phyloP scores from a whole-genome alignment of 1,140 invertebrate species.

The Parapsyche elsis region DNA sequence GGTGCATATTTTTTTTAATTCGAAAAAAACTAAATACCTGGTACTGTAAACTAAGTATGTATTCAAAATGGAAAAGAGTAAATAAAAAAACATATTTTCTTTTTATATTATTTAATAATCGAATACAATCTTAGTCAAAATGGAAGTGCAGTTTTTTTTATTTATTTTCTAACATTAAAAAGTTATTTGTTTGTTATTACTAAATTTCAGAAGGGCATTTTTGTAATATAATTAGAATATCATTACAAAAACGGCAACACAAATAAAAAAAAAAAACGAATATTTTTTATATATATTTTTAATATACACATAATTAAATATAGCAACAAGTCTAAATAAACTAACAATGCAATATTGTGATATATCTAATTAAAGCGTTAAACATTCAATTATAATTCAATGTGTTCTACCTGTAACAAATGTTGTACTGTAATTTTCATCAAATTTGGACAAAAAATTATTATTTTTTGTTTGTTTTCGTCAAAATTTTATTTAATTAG shows the following conservation, averaged over 20 bases:
- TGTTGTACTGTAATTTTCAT: background rate
- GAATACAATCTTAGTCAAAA: slow-evolving; percentile 49
- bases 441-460: background rate
- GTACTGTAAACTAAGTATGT: background rate
- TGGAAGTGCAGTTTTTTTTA: slow-evolving; percentile 50
- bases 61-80: slow-evolving; percentile 9
- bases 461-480: background rate
- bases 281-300: background rate
- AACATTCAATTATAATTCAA: slow-evolving; percentile 28
- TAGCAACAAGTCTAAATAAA: background rate
- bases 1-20: too few species aligned
- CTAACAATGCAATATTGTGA: background rate
- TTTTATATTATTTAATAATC: slow-evolving; percentile 39
- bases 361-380: slow-evolving; percentile 41
- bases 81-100: background rate
- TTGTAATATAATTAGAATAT: slow-evolving; percentile 14
- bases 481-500: background rate
- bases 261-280: background rate
- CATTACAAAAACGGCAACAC: slow-evolving; percentile 19
- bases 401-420: background rate
- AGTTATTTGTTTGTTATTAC: slow-evolving; percentile 4
- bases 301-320: slow-evolving; percentile 2
- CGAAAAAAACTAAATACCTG: too few species aligned
- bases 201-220: slow-evolving; percentile 12
- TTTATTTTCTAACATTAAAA: slow-evolving; percentile 36